Evolutionary conservation across 2,797 vertebrate species (phyloP).

Genomic region (Micromesistius poutassou): DNA sequence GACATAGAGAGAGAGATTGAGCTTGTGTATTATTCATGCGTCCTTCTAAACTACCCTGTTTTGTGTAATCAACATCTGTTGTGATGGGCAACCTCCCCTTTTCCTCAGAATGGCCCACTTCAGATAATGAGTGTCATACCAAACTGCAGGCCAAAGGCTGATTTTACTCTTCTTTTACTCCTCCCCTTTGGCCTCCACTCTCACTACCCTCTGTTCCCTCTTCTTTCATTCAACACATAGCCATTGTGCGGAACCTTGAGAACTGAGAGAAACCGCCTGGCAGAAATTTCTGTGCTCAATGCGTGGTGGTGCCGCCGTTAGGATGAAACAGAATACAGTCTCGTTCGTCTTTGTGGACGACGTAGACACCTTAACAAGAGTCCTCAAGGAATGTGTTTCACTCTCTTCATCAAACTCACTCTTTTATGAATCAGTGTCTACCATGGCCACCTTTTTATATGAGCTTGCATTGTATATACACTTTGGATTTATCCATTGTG

Average conservation of each 20-base stretch:
- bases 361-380: constrained; percentile 1
- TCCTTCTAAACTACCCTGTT: constrained; percentile 68
- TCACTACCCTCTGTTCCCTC: constrained; percentile 52
- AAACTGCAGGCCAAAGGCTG: constrained; percentile 71
- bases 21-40: constrained; percentile 59
- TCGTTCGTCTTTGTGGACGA: constrained; percentile 14
- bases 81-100: constrained; percentile 67
- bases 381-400: constrained; percentile 3
- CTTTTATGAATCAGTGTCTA: not conserved
- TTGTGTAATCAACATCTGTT: constrained; percentile 75
- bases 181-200: constrained; percentile 60
- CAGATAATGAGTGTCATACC: constrained; percentile 75
- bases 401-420: not conserved
- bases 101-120: constrained; percentile 73
- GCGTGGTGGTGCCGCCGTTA: constrained; percentile 22
- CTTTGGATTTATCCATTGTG: not conserved
- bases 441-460: not conserved
- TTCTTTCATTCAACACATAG: constrained; percentile 53
- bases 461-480: not conserved
- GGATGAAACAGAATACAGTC: constrained; percentile 25
- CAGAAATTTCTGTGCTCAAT: constrained; percentile 25
- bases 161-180: constrained; percentile 68
- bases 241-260: constrained; percentile 54
- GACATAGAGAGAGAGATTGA: constrained; percentile 8
- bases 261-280: constrained; percentile 39